Evolutionary conservation across 2,888 invertebrate genomes (phyloP).

Genomic region (Portevinia maculata): DNA sequence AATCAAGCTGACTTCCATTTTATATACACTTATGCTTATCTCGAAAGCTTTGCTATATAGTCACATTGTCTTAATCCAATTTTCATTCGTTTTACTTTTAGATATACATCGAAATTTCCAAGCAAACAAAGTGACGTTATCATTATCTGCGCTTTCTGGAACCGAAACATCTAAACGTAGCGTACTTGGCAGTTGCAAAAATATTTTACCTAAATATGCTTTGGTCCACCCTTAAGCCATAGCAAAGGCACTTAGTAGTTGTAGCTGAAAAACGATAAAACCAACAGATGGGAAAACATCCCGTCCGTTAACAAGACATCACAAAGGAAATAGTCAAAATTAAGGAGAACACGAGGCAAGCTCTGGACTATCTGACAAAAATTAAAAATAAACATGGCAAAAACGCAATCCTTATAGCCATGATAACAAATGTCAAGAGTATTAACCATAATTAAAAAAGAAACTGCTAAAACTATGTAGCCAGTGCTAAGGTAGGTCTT

Average conservation of each 20-base stretch:
- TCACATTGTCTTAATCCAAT: not conserved
- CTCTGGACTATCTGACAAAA: not conserved
- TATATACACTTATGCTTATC: not conserved
- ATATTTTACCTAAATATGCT: not conserved
- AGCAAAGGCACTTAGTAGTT: not conserved
- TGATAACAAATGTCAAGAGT: not conserved
- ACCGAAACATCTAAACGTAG: not conserved
- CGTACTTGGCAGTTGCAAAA: conserved; percentile 2
- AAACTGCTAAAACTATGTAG: not conserved
- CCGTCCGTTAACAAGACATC: not conserved
- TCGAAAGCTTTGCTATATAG: not conserved
- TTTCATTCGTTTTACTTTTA: not conserved
- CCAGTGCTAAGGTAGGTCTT: conserved; percentile 31
- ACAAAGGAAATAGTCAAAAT: not conserved
- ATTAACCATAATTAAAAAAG: not conserved
- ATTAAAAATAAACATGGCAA: not conserved
- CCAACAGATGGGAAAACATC: not conserved
- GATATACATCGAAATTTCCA: not conserved
- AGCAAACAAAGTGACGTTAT: too few relatives aligned
- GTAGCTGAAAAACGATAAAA: conserved; percentile 4
- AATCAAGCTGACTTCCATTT: not conserved
- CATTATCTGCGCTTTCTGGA: not conserved
- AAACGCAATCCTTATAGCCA: not conserved
- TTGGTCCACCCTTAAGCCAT: not conserved
- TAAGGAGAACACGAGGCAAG: not conserved